Percentiles rank a stretch among this genome's conserved stretches.
Evolutionary conservation across 2,888 invertebrate species (phyloP).

Genomic region (Lepidocyrtoides sp.): DNA sequence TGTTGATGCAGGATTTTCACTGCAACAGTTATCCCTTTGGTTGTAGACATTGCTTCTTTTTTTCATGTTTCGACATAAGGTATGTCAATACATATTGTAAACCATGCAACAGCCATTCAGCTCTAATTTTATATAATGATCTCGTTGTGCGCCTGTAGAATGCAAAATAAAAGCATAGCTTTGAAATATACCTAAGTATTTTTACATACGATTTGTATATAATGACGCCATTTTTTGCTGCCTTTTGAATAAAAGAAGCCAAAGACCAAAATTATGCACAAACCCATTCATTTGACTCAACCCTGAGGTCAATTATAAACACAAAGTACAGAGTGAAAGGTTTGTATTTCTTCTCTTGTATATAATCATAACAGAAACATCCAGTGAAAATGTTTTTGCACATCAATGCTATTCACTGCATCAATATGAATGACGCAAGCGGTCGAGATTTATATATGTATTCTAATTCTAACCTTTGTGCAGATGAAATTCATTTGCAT

Average conservation of each 20-base stretch:
- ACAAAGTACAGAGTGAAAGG: not conserved
- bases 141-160: not conserved
- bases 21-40: not conserved
- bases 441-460: conserved; percentile 11
- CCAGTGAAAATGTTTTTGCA: not conserved
- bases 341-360: not conserved
- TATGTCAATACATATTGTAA: too few relatives aligned
- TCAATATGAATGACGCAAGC: not conserved
- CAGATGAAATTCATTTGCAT: conserved; percentile 8
- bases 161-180: not conserved
- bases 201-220: not conserved
- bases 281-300: conserved; percentile 44
- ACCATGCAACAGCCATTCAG: too few relatives aligned
- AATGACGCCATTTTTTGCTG: not conserved
- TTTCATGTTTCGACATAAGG: too few relatives aligned
- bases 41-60: not conserved
- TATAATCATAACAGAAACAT: not conserved
- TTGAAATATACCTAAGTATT: not conserved
- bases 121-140: not conserved
- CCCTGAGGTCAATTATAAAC: conserved; percentile 49
- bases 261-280: conserved; percentile 30
- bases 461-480: conserved; percentile 16
- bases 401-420: not conserved
- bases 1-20: not conserved
- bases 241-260: not conserved